Base-by-base conservation (phyloP, 1,140 invertebrate species). In the Holotrichia oblita region DNA sequence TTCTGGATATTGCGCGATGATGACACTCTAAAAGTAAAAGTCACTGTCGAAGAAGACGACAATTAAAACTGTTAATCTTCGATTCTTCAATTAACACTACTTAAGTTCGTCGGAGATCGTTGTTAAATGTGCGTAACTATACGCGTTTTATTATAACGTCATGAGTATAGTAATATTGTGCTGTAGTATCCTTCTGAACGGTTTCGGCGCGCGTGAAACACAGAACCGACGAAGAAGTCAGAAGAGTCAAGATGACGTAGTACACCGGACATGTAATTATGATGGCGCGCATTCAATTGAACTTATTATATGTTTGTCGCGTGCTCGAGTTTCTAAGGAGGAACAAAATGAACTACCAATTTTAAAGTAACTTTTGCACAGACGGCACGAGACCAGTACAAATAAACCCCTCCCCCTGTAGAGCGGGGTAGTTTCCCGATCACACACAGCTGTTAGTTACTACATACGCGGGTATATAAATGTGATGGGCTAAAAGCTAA, bases 361-460 rank as follows among this genome's bases (percentile, higher is more conserved):
- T 74, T 74, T 74, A 74, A 74, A n/a, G 73, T 74, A 74, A 74
- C 73, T 74, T 74, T 74, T 74, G 44, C 75, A 55, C 75, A 76
- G 17, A 76, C 75, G 75, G 75, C 75, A 76, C 75, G 75, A 76
- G 75, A 42, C 44, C 75, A 55, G 41, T 48, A 76, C 75, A 76
- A 76, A 76, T 76, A 76, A 76, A 76, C 75, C 44, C 75, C 75
- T 76, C 75, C 75, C 44, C 75, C 44, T 42, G 73, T 14, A 42
- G 42, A 42, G 24, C 24, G 75, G 75, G 41, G 75, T 55, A 55
- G 75, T 55, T 76, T 76, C 48, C 24, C 14, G 41, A 48, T 44
- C 75, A 42, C 20, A 42, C 20, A 74, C 75, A 76, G 75, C 75
- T 76, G 75, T 76, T 76, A 34, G 14, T 34, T 69, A 69, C 61